A percentile compares a stretch with the other conserved stretches of the same genome.
phyloP scores from a whole-genome alignment of 1,140 invertebrate genomes.

The Megalopta genalis region DNA sequence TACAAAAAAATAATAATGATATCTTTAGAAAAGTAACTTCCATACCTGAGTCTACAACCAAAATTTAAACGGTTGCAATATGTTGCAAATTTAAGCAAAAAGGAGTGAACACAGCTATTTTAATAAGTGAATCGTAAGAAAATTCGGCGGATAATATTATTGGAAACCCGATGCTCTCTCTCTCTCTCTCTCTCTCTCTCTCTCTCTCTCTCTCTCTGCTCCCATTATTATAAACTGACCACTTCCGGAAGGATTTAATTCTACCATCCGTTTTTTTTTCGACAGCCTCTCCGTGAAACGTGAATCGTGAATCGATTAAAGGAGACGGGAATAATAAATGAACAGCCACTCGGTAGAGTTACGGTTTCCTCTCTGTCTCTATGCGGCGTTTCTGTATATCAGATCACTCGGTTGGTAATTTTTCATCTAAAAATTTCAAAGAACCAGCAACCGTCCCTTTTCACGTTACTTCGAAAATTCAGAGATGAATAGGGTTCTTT shows the following conservation, averaged over 20 bases:
- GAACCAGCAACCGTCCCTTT: conserved; percentile 23
- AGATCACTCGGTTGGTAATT: conserved; percentile 21
- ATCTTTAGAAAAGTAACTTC: no score
- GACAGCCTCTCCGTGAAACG: neutral
- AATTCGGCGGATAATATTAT: no score
- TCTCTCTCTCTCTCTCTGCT: no score
- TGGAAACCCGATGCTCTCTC: no score
- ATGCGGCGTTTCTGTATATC: neutral
- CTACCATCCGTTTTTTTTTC: neutral
- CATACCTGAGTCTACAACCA: no score
- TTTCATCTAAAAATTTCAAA: conserved; percentile 42
- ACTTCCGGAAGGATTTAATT: neutral
- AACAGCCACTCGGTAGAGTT: conserved; percentile 11
- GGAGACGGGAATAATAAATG: conserved; percentile 39
- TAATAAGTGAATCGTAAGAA: no score
- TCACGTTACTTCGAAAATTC: conserved; percentile 30
- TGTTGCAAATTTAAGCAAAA: no score
- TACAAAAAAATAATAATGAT: no score
- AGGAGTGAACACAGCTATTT: no score
- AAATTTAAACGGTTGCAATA: no score
- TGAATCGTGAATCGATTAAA: conserved; percentile 35
- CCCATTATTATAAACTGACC: conserved; percentile 41
- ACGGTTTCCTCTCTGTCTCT: neutral
- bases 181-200: no score
- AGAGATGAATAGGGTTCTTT: conserved; percentile 42